Evolutionary conservation across 92 coral and sea anemone genomes (phyloP).

Genomic region (Epizoanthus illoricatus): DNA sequence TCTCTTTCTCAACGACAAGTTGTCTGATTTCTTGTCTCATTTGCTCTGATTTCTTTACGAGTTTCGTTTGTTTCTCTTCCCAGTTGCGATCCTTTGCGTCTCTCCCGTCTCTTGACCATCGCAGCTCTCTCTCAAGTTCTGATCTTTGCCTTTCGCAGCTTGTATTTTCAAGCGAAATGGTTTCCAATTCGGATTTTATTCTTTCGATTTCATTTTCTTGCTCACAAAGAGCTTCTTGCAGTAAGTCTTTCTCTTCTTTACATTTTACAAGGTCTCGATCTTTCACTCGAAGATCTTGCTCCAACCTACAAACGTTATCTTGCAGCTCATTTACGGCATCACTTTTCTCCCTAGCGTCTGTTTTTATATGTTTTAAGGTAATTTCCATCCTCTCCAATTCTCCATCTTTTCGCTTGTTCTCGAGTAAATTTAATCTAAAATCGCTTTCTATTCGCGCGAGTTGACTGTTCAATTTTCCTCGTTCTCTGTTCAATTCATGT

Average conservation of each 20-base stretch:
- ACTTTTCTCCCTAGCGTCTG: slow-evolving; percentile 46
- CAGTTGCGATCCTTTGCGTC: neutral
- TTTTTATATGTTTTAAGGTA: slow-evolving; percentile 40
- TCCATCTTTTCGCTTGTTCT: slow-evolving; percentile 55
- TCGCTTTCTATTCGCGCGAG: slow-evolving; percentile 52
- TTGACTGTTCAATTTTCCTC: slow-evolving; percentile 55
- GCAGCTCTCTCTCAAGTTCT: neutral
- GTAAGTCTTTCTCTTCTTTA: slow-evolving; percentile 36
- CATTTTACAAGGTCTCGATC: slow-evolving; percentile 47
- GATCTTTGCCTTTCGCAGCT: neutral
- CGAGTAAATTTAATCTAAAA: slow-evolving; percentile 46
- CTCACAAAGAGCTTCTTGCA: slow-evolving; percentile 55
- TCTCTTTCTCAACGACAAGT: slow-evolving; percentile 44
- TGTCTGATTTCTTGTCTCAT: slow-evolving; percentile 46
- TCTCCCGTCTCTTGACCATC: neutral
- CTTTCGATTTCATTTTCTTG: slow-evolving; percentile 59
- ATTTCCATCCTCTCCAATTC: slow-evolving; percentile 61
- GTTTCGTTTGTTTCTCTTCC: neutral
- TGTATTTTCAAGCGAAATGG: neutral
- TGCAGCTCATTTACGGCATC: slow-evolving; percentile 41
- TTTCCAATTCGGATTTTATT: neutral
- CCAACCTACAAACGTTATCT: slow-evolving; percentile 43
- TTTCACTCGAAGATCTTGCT: slow-evolving; percentile 47
- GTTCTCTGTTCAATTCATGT: slow-evolving; percentile 54
- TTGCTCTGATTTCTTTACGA: neutral